Evolutionary conservation across 2,888 invertebrate genomes (phyloP), one percentile per base, ranked within the genome.

Genomic region (Drosophila rubida): DNA sequence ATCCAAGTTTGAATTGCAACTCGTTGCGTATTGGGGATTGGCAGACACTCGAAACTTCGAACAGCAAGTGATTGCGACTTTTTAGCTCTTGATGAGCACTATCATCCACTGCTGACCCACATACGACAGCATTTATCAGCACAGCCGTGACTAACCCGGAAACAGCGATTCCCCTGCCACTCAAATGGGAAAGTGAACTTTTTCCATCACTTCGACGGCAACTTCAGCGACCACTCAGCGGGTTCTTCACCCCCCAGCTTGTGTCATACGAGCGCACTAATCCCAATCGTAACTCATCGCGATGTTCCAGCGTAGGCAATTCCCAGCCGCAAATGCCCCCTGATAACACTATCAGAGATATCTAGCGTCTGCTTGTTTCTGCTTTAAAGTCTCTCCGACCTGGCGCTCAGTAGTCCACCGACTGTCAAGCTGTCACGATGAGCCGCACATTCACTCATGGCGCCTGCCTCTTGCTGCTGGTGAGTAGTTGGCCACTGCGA

Each of bases 1-100:
- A 75, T 83, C 78, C 61, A 68, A 67, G 65, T 77, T 81, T 53
- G 69, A 86, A 86, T 80, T 81, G 83, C 77, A 68, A 50, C 63
- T 55, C n/a, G 53, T 39, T 19, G 49, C 57, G 37, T 42, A 35
- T 59, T 65, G 61, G 57, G 57, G 66, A 81, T 75, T 69, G 71
- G 50, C 48, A 37, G 53, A 37, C 69, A 67, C 85, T 72, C 61
- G 8, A 67, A 83, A 70, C 69, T 72, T 62, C 25, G 68, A 72
- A 70, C 67, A 59, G 66, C 51, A 37, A 68, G 42, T 62, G 69
- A 80, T 78, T 69, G 72, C 48, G 72, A 39, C 59, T 71, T 54
- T 64, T 32, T 11, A 1, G 58, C 65, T 48, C 44, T n/a, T 42
- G 13, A 13, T 13, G n/a, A 45, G 13, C 60, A 65, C 50, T 76